phyloP scores from a whole-genome alignment of 2,888 invertebrate genomes.

The Molorchus minor region DNA sequence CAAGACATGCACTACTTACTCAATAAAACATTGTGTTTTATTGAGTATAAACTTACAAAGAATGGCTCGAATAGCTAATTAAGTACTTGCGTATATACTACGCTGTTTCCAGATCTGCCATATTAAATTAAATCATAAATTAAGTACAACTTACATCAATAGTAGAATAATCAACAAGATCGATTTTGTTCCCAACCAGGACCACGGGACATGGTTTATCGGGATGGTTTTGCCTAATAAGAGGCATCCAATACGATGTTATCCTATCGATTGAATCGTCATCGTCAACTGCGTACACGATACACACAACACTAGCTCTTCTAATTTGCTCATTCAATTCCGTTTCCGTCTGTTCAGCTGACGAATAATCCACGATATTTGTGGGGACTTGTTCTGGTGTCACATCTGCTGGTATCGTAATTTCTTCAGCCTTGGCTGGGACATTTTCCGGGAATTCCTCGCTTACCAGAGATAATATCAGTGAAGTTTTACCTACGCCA shows the following conservation, averaged over 20 bases:
- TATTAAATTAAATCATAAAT: neutral
- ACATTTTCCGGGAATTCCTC: slow-evolving; percentile 98
- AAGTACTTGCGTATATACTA: no score
- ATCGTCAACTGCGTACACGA: slow-evolving; percentile 96
- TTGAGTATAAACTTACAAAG: no score
- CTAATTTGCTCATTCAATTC: slow-evolving; percentile 87
- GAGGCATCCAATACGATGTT: slow-evolving; percentile 92
- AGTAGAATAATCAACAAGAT: slow-evolving; percentile 90
- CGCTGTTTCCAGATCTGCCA: no score
- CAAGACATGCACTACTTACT: no score
- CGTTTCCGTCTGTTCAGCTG: slow-evolving; percentile 86
- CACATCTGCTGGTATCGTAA: slow-evolving; percentile 99
- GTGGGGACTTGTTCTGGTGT: slow-evolving; percentile 99
- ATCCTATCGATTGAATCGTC: slow-evolving; percentile 91
- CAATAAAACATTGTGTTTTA: no score
- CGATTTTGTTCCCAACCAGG: slow-evolving; percentile 97
- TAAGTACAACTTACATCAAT: slow-evolving; percentile 75
- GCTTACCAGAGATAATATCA: slow-evolving; percentile 95
- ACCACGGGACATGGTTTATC: slow-evolving; percentile 87
- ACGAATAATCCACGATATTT: slow-evolving; percentile 93
- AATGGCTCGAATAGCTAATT: no score
- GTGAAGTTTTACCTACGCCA: slow-evolving; percentile 97
- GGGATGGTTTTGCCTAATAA: slow-evolving; percentile 80
- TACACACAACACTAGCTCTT: slow-evolving; percentile 95
- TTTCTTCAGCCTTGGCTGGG: slow-evolving; percentile 93